phyloP scores from a whole-genome alignment of 2,113 vertebrate genomes.

The Ahaetulla prasina region DNA sequence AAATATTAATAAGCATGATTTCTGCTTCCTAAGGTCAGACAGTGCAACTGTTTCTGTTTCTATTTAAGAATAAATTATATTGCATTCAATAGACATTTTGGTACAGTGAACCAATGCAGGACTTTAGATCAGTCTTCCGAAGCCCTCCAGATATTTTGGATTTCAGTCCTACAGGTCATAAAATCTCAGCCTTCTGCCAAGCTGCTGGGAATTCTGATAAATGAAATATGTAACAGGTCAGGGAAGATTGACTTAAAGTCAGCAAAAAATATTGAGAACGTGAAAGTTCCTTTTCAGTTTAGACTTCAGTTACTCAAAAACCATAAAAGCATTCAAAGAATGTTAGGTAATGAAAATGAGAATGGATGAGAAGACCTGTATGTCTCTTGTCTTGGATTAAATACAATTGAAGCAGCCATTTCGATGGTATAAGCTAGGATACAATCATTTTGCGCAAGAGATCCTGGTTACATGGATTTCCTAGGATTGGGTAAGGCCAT shows the following conservation, averaged over 20 bases:
- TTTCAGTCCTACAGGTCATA: neutral
- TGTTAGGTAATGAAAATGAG: neutral
- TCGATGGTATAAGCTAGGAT: neutral
- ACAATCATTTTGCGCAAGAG: neutral
- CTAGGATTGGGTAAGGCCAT: neutral
- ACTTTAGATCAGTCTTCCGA: neutral
- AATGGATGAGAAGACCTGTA: neutral
- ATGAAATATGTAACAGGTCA: neutral
- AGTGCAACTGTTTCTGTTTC: neutral
- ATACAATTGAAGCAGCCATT: neutral
- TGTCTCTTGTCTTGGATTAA: neutral
- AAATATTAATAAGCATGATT: neutral
- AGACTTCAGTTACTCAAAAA: neutral
- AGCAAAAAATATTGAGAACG: neutral
- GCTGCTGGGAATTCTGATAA: neutral
- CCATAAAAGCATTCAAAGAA: neutral
- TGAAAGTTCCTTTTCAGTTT: neutral
- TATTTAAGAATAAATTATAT: neutral
- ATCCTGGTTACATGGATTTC: neutral
- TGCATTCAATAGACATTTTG: neutral
- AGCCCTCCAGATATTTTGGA: neutral
- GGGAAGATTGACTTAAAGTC: neutral
- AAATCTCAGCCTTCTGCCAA: neutral
- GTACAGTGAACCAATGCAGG: neutral
- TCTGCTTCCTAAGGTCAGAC: neutral